Percentiles rank a stretch among this genome's conserved stretches.
These are phyloP conservation scores for Achroia grisella DNA, from an alignment of 1,140 invertebrate genomes.

Conservation along the genomic window DNA sequence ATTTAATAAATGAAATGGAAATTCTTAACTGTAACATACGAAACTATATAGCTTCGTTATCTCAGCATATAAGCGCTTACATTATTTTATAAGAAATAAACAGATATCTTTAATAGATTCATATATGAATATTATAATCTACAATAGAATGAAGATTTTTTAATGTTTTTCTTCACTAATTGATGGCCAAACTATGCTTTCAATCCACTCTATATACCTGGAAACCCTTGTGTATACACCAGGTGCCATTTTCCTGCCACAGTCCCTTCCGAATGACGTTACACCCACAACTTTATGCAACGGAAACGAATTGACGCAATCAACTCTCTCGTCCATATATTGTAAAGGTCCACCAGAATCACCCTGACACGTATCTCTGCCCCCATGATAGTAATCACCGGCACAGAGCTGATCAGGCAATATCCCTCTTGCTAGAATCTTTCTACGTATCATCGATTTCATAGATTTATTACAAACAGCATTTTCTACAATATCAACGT, in stretches of 20 bases:
- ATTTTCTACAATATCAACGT: conserved; percentile 49
- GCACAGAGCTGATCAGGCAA: conserved; percentile 76
- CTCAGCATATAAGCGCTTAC: too few relatives aligned
- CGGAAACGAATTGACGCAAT: conserved; percentile 48
- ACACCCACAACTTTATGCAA: conserved; percentile 75
- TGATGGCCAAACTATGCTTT: conserved; percentile 74
- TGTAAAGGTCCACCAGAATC: conserved; percentile 83
- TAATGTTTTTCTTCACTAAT: too few relatives aligned
- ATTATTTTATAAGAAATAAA: too few relatives aligned
- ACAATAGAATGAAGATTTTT: too few relatives aligned
- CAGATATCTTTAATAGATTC: too few relatives aligned
- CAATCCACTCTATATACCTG: conserved; percentile 81
- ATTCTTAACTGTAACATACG: too few relatives aligned
- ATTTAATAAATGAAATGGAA: too few relatives aligned
- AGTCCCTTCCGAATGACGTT: conserved; percentile 79
- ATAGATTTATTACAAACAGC: conserved; percentile 54
- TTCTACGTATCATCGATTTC: conserved; percentile 78
- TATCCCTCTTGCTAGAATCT: conserved; percentile 85
- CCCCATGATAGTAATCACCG: conserved; percentile 74
- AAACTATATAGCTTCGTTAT: too few relatives aligned
- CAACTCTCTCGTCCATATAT: conserved; percentile 46
- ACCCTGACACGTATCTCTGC: conserved; percentile 76
- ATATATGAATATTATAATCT: too few relatives aligned
- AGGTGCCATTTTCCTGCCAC: conserved; percentile 74
- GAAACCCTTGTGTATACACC: conserved; percentile 82